A percentile compares a stretch with the other conserved stretches of the same genome.
phyloP scores from a whole-genome alignment of 1,140 invertebrate genomes.

The Spodoptera frugiperda region DNA sequence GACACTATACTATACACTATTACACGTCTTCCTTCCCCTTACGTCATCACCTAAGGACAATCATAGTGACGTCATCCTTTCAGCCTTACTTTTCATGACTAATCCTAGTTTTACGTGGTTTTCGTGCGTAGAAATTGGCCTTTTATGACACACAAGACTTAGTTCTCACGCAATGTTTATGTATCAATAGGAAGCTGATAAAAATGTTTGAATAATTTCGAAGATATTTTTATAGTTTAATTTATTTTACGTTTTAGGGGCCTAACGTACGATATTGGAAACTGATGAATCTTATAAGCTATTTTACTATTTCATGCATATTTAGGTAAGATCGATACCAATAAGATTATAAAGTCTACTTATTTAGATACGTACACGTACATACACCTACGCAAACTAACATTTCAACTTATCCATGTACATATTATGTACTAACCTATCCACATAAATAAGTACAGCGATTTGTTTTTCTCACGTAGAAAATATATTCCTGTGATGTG shows the following conservation, averaged over 20 bases:
- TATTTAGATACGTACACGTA: no score
- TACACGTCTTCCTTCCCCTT: slow-evolving; percentile 55
- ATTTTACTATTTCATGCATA: no score
- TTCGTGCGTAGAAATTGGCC: slow-evolving; percentile 25
- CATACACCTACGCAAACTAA: no score
- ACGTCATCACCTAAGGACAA: slow-evolving; percentile 58
- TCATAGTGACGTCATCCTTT: slow-evolving; percentile 57
- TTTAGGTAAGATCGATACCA: no score
- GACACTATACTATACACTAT: not conserved
- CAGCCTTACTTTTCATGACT: slow-evolving; percentile 50
- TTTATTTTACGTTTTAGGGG: slow-evolving; percentile 1
- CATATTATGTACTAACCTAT: no score
- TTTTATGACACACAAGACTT: slow-evolving; percentile 19
- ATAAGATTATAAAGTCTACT: no score
- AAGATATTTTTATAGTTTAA: not conserved
- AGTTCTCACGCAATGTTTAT: slow-evolving; percentile 22
- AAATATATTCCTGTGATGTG: not conserved
- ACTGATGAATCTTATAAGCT: no score
- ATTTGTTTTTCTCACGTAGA: not conserved
- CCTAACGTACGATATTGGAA: not conserved
- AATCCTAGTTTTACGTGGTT: slow-evolving; percentile 23
- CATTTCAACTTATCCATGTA: no score
- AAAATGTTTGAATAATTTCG: slow-evolving; percentile 30
- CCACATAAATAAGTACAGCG: no score
- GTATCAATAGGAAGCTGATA: slow-evolving; percentile 25